Percentiles rank a stretch among this genome's conserved stretches.
phyloP scores from a whole-genome alignment of 2,113 vertebrate species.

The Chaetops frenatus region DNA sequence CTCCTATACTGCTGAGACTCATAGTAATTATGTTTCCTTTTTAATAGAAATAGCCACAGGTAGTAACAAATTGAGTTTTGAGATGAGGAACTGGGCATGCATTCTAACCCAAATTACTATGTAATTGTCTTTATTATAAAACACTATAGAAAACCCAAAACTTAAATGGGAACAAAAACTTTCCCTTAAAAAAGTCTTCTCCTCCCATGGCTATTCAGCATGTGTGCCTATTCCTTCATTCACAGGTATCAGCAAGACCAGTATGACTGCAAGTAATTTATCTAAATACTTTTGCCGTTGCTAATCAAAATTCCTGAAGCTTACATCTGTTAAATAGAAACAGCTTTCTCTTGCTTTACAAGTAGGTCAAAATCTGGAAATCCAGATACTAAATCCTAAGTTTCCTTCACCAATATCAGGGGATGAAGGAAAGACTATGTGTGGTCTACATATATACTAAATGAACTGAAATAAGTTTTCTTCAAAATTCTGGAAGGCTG shows the following conservation, averaged over 20 bases:
- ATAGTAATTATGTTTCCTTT: conserved; percentile 76
- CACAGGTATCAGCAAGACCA: neutral
- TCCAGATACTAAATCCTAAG: neutral
- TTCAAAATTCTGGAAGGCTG: neutral
- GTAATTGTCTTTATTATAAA: conserved; percentile 70
- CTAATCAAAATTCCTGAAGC: neutral
- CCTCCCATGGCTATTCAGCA: neutral
- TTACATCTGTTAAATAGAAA: neutral
- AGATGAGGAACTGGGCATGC: conserved; percentile 64
- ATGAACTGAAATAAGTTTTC: neutral
- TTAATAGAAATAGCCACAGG: conserved; percentile 81
- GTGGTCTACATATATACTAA: neutral
- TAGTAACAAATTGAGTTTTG: conserved; percentile 77
- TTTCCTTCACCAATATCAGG: neutral
- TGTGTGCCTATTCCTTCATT: neutral
- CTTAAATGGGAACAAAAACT: conserved; percentile 23
- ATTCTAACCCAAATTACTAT: conserved; percentile 74
- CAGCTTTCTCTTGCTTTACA: neutral
- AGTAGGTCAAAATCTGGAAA: conserved; percentile 20
- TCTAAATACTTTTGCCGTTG: neutral
- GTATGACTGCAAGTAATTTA: neutral
- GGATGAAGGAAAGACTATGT: neutral
- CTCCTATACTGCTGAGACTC: conserved; percentile 77
- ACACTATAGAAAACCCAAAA: conserved; percentile 47
- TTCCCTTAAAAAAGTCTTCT: conserved; percentile 4